phyloP scores from a whole-genome alignment of 1,140 invertebrate genomes.

The Heliconius hermathena region DNA sequence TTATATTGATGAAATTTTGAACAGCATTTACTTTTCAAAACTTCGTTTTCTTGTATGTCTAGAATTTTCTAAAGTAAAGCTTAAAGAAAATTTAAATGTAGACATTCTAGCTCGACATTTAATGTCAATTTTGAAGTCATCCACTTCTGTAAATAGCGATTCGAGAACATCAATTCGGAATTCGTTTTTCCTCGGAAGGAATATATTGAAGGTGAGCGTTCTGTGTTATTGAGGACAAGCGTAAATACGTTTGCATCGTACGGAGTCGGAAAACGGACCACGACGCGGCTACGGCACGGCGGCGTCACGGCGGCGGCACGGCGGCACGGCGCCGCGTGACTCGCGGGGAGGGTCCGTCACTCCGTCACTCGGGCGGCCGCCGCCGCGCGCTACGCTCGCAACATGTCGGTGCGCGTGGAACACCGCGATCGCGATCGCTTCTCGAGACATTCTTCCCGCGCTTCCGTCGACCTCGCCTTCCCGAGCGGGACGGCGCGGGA shows the following conservation, averaged over 20 bases:
- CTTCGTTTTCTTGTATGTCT: background rate
- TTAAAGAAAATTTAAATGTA: slow-evolving; percentile 25
- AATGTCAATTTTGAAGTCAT: background rate
- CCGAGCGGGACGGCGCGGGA: slow-evolving; percentile 69
- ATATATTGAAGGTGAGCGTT: slow-evolving; percentile 58
- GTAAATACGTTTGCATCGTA: slow-evolving; percentile 69
- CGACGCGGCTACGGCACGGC: slow-evolving; percentile 31
- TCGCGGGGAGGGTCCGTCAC: slow-evolving; percentile 50
- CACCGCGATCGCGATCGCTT: slow-evolving; percentile 73
- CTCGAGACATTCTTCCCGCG: slow-evolving; percentile 74
- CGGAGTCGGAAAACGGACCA: background rate
- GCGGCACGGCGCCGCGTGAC: slow-evolving; percentile 48
- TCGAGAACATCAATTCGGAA: slow-evolving; percentile 53
- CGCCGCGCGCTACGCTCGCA: slow-evolving; percentile 70
- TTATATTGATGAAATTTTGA: background rate
- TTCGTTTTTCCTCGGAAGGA: slow-evolving; percentile 48
- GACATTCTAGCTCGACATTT: background rate
- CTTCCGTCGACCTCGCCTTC: slow-evolving; percentile 72
- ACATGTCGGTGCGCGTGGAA: slow-evolving; percentile 72
- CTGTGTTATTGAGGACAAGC: slow-evolving; percentile 49
- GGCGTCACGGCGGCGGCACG: slow-evolving; percentile 45
- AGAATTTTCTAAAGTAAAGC: slow-evolving; percentile 1
- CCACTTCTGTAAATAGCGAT: slow-evolving; percentile 45
- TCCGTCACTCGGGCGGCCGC: slow-evolving; percentile 71
- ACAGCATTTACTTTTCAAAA: background rate